Evolutionary conservation across 2,113 vertebrate species (phyloP).

Genomic region (Ursus arctos): DNA sequence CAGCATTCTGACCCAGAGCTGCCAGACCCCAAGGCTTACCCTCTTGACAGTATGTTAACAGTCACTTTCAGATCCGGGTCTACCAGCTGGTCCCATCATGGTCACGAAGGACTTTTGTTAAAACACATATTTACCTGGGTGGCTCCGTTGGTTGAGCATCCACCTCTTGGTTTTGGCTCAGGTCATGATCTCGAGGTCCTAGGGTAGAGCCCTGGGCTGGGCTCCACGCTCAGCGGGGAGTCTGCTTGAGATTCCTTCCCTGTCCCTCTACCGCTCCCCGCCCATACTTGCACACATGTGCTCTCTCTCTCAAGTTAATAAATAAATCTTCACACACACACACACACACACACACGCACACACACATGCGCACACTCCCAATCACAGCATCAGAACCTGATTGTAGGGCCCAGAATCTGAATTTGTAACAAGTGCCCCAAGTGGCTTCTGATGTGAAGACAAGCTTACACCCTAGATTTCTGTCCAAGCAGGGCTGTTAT

Average conservation of each 20-base stretch:
- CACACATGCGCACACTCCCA: not conserved
- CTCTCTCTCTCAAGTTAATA: not conserved
- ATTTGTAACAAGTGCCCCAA: not conserved
- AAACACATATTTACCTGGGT: not conserved
- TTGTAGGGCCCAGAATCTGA: not conserved
- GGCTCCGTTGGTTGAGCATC: not conserved
- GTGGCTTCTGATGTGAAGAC: not conserved
- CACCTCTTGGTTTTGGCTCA: not conserved
- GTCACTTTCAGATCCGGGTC: not conserved
- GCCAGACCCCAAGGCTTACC: not conserved
- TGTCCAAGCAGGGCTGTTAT: not conserved
- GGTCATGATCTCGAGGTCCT: not conserved
- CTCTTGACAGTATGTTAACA: not conserved
- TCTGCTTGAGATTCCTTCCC: not conserved
- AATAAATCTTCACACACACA: not conserved
- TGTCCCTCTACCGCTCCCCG: accelerated
- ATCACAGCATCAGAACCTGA: not conserved
- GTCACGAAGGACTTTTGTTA: not conserved
- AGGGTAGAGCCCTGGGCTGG: not conserved
- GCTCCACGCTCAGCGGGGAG: not conserved
- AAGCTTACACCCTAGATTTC: not conserved
- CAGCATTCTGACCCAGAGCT: not conserved
- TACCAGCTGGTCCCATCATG: not conserved
- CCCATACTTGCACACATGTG: not conserved
- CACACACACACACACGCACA: too few species aligned